A percentile compares a stretch with the other conserved stretches of the same genome.
phyloP scores from a whole-genome alignment of 2,888 invertebrate species.

The Pomacea canaliculata region DNA sequence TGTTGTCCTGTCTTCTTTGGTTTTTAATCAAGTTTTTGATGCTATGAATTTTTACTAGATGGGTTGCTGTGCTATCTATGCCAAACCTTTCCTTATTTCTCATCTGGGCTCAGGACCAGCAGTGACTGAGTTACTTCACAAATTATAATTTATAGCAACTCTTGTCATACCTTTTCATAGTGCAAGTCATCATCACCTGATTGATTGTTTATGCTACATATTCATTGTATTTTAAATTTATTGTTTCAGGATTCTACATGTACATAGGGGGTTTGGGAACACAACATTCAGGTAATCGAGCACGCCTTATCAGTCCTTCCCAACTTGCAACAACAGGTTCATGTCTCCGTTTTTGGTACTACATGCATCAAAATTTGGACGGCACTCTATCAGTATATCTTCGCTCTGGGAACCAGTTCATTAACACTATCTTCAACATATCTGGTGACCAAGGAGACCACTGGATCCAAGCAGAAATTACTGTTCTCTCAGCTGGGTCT shows the following conservation, averaged over 20 bases:
- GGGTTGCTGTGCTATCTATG: no score
- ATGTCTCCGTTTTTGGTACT: slow-evolving; percentile 64
- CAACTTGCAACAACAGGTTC: slow-evolving; percentile 41
- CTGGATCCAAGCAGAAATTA: slow-evolving; percentile 56
- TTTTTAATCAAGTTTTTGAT: no score
- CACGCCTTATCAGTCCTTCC: slow-evolving; percentile 33
- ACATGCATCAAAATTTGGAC: slow-evolving; percentile 58
- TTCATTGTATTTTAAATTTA: no score
- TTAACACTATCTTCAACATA: slow-evolving; percentile 34
- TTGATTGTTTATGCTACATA: no score
- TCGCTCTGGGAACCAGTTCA: slow-evolving; percentile 1
- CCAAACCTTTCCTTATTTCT: no score
- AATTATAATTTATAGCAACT: no score
- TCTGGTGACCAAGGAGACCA: slow-evolving; percentile 54
- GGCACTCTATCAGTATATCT: slow-evolving; percentile 53
- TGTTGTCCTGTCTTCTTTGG: no score
- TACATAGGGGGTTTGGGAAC: slow-evolving; percentile 54
- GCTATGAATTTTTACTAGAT: no score
- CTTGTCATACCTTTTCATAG: no score
- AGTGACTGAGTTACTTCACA: no score
- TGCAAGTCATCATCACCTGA: no score
- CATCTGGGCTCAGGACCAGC: no score
- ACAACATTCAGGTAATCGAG: slow-evolving; percentile 43
- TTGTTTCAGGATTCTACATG: slow-evolving; percentile 55
- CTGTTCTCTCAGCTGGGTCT: slow-evolving; percentile 46